These are phyloP conservation scores for Protonibea diacanthus DNA, from an alignment of 2,797 vertebrate species.

Conservation along the genomic window DNA sequence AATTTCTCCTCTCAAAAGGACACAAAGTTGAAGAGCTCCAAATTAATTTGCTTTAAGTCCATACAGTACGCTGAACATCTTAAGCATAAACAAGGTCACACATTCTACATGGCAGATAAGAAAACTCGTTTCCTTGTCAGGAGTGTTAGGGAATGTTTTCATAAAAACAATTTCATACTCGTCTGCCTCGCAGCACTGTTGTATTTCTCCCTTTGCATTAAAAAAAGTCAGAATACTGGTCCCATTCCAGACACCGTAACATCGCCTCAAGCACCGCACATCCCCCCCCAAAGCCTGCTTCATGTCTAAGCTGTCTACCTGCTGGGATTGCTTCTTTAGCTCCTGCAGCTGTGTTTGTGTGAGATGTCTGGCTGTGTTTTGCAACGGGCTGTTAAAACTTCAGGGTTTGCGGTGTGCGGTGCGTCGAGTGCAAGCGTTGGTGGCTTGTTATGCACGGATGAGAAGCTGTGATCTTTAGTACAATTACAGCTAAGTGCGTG, in stretches of 20 bases:
- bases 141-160: constrained; percentile 46
- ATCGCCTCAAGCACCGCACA: constrained; percentile 11
- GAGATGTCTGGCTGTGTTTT: constrained; percentile 35
- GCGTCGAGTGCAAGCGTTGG: constrained; percentile 23
- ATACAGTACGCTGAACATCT: constrained; percentile 15
- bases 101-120: constrained; percentile 55
- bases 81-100: constrained; percentile 49
- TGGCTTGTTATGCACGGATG: constrained; percentile 36
- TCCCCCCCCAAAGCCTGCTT: constrained; percentile 36
- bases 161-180: constrained; percentile 61
- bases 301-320: constrained; percentile 51
- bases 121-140: constrained; percentile 60
- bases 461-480: constrained; percentile 40
- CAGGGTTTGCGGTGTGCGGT: constrained; percentile 29
- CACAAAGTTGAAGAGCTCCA: constrained; percentile 28
- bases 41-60: constrained; percentile 41
- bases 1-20: constrained; percentile 14
- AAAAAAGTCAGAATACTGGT: constrained; percentile 34
- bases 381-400: constrained; percentile 30
- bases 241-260: constrained; percentile 49
- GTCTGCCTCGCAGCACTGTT: constrained; percentile 36
- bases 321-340: constrained; percentile 49
- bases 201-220: constrained; percentile 34
- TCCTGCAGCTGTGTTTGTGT: constrained; percentile 59
- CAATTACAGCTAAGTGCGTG: constrained; percentile 37